Percentiles rank a stretch among this genome's conserved stretches.
These are phyloP conservation scores for Aphidius colemani DNA, from an alignment of 2,888 invertebrate genomes.

Conservation along the genomic window DNA sequence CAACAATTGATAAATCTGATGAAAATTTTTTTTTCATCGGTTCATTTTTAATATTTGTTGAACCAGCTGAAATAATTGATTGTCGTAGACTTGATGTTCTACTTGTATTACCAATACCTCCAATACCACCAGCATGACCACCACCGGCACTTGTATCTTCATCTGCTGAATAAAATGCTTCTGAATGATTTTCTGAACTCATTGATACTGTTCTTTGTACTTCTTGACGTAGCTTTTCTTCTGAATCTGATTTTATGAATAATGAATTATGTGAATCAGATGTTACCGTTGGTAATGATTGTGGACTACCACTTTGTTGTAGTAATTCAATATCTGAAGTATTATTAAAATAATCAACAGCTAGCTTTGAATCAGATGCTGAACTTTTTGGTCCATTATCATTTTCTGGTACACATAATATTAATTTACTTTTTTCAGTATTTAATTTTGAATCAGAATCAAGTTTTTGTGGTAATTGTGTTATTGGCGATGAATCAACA, in stretches of 20 bases:
- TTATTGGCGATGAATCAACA: slow-evolving; percentile 69
- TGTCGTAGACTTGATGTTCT: slow-evolving; percentile 72
- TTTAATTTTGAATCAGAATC: slow-evolving; percentile 75
- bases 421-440: slow-evolving; percentile 62
- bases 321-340: slow-evolving; percentile 51
- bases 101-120: slow-evolving; percentile 66
- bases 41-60: slow-evolving; percentile 57
- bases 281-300: slow-evolving; percentile 54
- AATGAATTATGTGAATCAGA: slow-evolving; percentile 74
- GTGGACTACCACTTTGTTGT: slow-evolving; percentile 49
- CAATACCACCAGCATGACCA: slow-evolving; percentile 80
- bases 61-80: slow-evolving; percentile 68
- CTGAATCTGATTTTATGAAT: slow-evolving; percentile 65
- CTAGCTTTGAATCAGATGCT: slow-evolving; percentile 83
- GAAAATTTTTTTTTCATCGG: slow-evolving; percentile 64
- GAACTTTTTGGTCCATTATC: slow-evolving; percentile 76
- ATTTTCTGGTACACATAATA: slow-evolving; percentile 61
- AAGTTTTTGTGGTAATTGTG: slow-evolving; percentile 65
- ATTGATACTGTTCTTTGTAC: slow-evolving; percentile 84
- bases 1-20: slow-evolving; percentile 65
- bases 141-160: slow-evolving; percentile 74
- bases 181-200: slow-evolving; percentile 88
- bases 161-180: slow-evolving; percentile 91
- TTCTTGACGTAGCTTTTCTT: slow-evolving; percentile 67
- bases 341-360: slow-evolving; percentile 72